A percentile compares a stretch with the other conserved stretches of the same genome.
Evolutionary conservation across 2,113 vertebrate species (phyloP).

Genomic region (Murina feae): DNA sequence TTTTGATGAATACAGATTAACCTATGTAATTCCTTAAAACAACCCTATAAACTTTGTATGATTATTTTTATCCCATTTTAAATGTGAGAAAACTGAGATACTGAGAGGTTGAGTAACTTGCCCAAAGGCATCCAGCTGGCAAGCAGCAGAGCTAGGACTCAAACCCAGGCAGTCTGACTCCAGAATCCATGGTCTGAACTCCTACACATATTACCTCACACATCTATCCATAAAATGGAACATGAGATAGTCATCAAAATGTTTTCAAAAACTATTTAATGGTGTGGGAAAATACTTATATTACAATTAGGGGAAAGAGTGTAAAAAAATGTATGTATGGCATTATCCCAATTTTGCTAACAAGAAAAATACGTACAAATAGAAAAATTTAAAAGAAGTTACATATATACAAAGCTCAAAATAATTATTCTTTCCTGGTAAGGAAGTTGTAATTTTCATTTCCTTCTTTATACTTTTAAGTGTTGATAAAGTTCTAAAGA

Average conservation of each 20-base stretch:
- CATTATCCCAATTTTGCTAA: background rate
- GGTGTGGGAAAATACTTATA: background rate
- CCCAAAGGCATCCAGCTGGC: background rate
- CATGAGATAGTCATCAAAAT: background rate
- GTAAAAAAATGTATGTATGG: background rate
- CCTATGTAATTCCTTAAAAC: background rate
- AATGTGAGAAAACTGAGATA: background rate
- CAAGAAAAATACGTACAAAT: background rate
- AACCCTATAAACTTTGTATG: background rate
- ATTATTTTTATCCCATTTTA: background rate
- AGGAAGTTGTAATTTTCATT: background rate
- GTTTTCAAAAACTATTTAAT: constrained; percentile 1
- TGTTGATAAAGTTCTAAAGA: constrained; percentile 20
- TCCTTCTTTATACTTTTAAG: background rate
- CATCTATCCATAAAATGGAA: background rate
- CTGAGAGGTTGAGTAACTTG: background rate
- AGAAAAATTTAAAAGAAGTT: background rate
- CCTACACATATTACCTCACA: background rate
- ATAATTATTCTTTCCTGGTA: background rate
- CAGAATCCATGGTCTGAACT: background rate
- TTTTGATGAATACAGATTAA: background rate
- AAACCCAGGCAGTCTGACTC: background rate
- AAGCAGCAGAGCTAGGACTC: background rate
- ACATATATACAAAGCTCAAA: background rate
- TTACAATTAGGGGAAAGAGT: background rate